Conservation (phyloP, 2,888 invertebrate genomes). For the Scaptomyza cyrtandrae region DNA sequence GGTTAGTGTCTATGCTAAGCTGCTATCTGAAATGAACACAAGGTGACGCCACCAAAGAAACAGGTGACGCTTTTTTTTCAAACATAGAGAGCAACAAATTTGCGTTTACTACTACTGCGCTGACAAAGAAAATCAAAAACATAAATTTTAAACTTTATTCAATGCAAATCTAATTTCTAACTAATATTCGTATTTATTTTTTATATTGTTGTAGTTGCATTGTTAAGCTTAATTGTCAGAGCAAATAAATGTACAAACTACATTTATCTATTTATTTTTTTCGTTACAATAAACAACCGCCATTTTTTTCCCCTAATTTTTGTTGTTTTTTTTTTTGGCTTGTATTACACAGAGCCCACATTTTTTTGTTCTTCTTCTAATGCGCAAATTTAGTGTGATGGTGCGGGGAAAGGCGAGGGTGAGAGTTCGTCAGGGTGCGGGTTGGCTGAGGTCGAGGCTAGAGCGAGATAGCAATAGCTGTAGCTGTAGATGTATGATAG, state of each 20-base stretch:
- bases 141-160: too few relatives aligned
- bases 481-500: background rate
- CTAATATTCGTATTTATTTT: too few relatives aligned
- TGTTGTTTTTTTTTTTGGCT: constrained; percentile 20
- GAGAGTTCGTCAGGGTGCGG: constrained; percentile 29
- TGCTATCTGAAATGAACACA: too few relatives aligned
- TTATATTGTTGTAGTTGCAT: background rate
- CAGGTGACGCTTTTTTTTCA: too few relatives aligned
- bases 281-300: constrained; percentile 39
- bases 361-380: constrained; percentile 63
- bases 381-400: constrained; percentile 59
- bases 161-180: too few relatives aligned
- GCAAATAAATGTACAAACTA: constrained; percentile 24
- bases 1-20: background rate
- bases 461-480: constrained; percentile 13
- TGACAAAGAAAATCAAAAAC: too few relatives aligned
- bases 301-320: constrained; percentile 38
- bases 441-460: constrained; percentile 14
- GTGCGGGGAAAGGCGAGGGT: constrained; percentile 43
- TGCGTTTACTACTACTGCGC: background rate
- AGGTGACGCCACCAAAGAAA: background rate
- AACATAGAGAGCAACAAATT: too few relatives aligned
- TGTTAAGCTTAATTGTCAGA: background rate
- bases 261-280: constrained; percentile 25
- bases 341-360: constrained; percentile 45